Conservation (phyloP, 2,797 vertebrate species). For the Kryptolebias ocellatus region DNA sequence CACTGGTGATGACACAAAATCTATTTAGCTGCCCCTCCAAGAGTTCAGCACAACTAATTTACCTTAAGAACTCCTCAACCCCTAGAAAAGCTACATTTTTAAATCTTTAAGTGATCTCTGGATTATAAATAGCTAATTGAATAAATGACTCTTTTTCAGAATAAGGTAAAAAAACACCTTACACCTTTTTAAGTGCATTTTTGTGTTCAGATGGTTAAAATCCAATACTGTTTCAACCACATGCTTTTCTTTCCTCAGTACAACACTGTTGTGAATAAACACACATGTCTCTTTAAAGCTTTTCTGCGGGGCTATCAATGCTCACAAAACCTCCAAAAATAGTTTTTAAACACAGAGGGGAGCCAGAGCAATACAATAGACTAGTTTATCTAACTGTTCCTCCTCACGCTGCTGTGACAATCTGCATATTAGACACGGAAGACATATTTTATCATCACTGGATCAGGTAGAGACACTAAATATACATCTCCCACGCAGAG, state of each 20-base stretch:
- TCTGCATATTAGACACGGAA: slow-evolving; percentile 57
- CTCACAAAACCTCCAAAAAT: slow-evolving; percentile 35
- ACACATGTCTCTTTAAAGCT: slow-evolving; percentile 24
- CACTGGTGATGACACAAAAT: slow-evolving; percentile 43
- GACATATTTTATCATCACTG: slow-evolving; percentile 32
- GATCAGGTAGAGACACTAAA: neutral
- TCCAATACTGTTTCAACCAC: slow-evolving; percentile 61
- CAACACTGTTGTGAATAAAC: slow-evolving; percentile 69
- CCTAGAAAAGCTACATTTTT: slow-evolving; percentile 15
- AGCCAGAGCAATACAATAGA: slow-evolving; percentile 29
- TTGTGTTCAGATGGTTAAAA: slow-evolving; percentile 38
- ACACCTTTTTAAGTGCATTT: neutral
- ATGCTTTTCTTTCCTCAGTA: slow-evolving; percentile 27
- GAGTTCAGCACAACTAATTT: slow-evolving; percentile 40
- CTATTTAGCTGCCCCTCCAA: neutral
- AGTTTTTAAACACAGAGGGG: slow-evolving; percentile 16
- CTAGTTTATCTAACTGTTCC: slow-evolving; percentile 20
- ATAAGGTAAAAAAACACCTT: neutral
- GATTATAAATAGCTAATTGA: neutral
- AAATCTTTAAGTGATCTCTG: slow-evolving; percentile 13
- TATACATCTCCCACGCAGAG: slow-evolving; percentile 10
- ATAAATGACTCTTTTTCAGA: slow-evolving; percentile 6
- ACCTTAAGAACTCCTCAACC: slow-evolving; percentile 21
- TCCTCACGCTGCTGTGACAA: slow-evolving; percentile 38
- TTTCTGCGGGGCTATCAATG: slow-evolving; percentile 53